Base-by-base conservation (phyloP, 2,797 vertebrate genomes). In the Mycteria americana region DNA sequence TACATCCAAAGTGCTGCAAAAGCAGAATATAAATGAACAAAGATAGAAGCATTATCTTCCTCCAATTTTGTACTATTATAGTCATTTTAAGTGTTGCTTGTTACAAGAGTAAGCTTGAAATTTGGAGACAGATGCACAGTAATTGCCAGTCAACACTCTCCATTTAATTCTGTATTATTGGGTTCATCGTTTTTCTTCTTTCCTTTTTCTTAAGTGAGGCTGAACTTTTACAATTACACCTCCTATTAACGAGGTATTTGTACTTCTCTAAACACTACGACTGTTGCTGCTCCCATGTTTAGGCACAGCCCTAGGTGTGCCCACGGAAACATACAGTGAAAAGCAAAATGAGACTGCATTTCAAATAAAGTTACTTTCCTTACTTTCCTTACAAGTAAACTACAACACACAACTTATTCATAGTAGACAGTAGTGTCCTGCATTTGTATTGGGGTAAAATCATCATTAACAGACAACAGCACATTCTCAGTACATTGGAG, bases 11-110 rank as follows among this genome's bases (percentile, higher is more conserved):
- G 64, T 46, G 45, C 75, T 94, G 62, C 60, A 77, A 93, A 93
- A 89, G 74, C 67, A 93, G 54, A 89, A 91, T 67, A 48, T 43
- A 94, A 85, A 92, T 31, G 46, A 95, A 92, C 41, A 69, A 80
- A 90, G 68, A 80, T 0, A 62, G 39, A 73, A 91, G 6, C 23
- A 70, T 89, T 80, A 67, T 80, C 51, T 67, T 91, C 64, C 45
- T 89, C 51, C 53, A 75, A 80, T 91, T 91, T 94, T 73, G 30
- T 67, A 50, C n/a, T 77, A 80, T 91, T 89, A 67, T 5, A 96
- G 43, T 48, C 0, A 92, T 85, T 87, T 92, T 62, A 92, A 78
- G 57, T 56, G 45, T 76, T 82, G 56, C 54, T 54, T 89, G 5
- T 73, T 85, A 91, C 15, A 92, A 80, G 33, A 76, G 8, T 56